These are phyloP conservation scores for Polypterus senegalus DNA, from an alignment of 2,113 vertebrate genomes.

Conservation along the genomic window DNA sequence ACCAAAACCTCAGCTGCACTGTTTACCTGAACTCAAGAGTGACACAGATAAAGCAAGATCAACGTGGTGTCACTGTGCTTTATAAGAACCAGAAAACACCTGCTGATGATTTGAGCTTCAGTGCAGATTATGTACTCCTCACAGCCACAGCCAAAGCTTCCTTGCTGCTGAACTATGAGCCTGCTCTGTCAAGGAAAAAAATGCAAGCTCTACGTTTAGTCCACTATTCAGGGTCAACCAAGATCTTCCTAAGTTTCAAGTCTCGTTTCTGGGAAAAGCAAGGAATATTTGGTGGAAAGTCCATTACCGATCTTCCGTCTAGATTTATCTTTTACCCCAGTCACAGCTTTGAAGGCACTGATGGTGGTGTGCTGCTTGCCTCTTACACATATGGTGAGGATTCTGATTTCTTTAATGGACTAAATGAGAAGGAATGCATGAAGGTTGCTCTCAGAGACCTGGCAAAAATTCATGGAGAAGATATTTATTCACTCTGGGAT, in stretches of 20 bases:
- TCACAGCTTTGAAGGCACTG: conserved; percentile 41
- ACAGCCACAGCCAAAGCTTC: conserved; percentile 55
- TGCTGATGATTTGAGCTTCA: conserved; percentile 23
- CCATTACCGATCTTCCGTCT: conserved; percentile 53
- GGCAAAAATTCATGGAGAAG: conserved; percentile 46
- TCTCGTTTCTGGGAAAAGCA: conserved; percentile 65
- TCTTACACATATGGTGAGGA: conserved; percentile 64
- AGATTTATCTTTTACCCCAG: conserved; percentile 70
- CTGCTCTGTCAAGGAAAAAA: conserved; percentile 43
- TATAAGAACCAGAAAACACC: conserved; percentile 32
- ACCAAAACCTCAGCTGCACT: conserved; percentile 33
- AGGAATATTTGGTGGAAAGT: conserved; percentile 51
- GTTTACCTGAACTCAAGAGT: conserved; percentile 45
- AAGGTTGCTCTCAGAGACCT: conserved; percentile 49
- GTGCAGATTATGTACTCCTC: conserved; percentile 45
- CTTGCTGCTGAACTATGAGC: conserved; percentile 52
- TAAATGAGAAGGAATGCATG: conserved; percentile 27
- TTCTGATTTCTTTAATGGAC: conserved; percentile 47
- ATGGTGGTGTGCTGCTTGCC: conserved; percentile 46
- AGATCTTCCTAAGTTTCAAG: conserved; percentile 54
- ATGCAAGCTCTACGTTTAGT: conserved; percentile 51
- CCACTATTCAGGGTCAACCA: conserved; percentile 55
- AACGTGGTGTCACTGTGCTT: conserved; percentile 30
- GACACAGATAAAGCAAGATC: conserved; percentile 34
- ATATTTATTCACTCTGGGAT: conserved; percentile 32